Evolutionary conservation across 2,113 vertebrate species (phyloP).

Genomic region (Daboia siamensis): DNA sequence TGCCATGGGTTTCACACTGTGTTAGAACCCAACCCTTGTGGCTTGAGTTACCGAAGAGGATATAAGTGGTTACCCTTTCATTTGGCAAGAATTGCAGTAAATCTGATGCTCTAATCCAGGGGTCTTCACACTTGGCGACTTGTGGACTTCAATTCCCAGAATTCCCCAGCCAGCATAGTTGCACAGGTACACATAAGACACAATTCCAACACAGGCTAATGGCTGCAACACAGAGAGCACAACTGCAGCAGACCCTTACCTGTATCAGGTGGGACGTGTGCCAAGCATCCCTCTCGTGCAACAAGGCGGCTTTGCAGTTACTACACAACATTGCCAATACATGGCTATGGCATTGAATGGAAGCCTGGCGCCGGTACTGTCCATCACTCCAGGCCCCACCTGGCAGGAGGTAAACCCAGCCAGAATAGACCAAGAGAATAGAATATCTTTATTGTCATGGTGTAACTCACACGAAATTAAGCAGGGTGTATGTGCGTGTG

Average conservation of each 20-base stretch:
- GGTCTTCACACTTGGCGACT: too few relatives aligned
- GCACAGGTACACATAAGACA: background rate
- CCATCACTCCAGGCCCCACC: background rate
- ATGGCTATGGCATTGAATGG: background rate
- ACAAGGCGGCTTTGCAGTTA: background rate
- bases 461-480: too few relatives aligned
- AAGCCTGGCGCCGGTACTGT: background rate
- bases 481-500: too few relatives aligned
- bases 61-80: background rate
- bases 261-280: background rate
- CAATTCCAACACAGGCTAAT: background rate
- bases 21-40: background rate
- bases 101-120: background rate
- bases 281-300: background rate
- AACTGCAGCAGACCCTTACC: background rate
- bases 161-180: background rate
- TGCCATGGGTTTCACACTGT: background rate
- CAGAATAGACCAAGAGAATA: background rate
- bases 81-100: background rate
- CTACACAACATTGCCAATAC: background rate
- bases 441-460: too few relatives aligned
- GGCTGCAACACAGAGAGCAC: background rate
- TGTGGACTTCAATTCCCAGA: background rate
- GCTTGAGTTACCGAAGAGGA: background rate
- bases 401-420: background rate